phyloP scores from a whole-genome alignment of 2,113 vertebrate species.

The Ceyx margarethae region DNA sequence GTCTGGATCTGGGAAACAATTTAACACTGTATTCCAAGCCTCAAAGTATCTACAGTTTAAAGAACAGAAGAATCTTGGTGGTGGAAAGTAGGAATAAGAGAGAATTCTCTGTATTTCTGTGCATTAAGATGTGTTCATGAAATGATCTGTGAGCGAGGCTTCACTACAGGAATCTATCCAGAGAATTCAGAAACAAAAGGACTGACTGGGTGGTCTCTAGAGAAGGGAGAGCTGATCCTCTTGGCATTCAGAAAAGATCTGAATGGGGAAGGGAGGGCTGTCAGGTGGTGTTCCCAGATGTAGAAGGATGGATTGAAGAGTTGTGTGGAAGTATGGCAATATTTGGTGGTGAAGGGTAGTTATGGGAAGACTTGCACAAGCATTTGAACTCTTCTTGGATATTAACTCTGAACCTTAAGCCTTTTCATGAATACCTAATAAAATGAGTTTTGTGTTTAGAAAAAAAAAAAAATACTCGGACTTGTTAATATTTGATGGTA shows the following conservation, averaged over 20 bases:
- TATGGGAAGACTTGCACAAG: neutral
- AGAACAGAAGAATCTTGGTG: neutral
- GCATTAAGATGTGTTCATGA: neutral
- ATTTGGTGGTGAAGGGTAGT: neutral
- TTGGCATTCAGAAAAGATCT: neutral
- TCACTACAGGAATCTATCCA: neutral
- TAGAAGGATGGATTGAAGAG: neutral
- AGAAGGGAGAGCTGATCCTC: neutral
- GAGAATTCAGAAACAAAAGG: neutral
- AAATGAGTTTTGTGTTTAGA: neutral
- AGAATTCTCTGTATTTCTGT: neutral
- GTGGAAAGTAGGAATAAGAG: neutral
- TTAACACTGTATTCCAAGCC: neutral
- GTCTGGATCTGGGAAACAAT: neutral
- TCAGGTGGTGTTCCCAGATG: neutral
- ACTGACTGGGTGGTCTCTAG: neutral
- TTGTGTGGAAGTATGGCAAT: neutral
- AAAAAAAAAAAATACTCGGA: neutral
- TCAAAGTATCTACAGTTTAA: neutral
- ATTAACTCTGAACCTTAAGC: neutral
- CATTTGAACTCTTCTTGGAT: neutral
- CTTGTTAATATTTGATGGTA: slow-evolving; percentile 9
- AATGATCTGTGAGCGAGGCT: neutral
- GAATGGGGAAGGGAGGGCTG: neutral
- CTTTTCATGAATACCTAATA: neutral